A percentile compares a stretch with the other conserved stretches of the same genome.
Evolutionary conservation across 2,888 invertebrate species (phyloP).

Genomic region (Miltochrista miniata): DNA sequence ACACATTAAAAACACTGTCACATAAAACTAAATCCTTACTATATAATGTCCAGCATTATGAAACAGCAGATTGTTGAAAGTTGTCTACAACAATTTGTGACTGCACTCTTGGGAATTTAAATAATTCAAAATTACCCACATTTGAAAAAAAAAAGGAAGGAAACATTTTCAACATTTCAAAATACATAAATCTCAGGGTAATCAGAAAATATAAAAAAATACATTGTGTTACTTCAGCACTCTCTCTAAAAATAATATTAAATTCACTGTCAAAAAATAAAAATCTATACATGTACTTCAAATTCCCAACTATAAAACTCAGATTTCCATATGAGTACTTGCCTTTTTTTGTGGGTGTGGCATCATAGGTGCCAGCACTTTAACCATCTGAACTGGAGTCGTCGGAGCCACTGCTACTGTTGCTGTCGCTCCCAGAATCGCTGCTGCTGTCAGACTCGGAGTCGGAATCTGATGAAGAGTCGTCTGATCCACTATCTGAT

Average conservation of each 20-base stretch:
- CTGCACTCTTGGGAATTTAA: conserved; percentile 14
- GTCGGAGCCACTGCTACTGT: conserved; percentile 56
- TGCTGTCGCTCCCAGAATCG: conserved; percentile 61
- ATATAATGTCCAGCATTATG: conserved; percentile 38
- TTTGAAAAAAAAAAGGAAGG: conserved; percentile 1
- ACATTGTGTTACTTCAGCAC: no score
- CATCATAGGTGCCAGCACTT: conserved; percentile 26
- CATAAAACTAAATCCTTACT: conserved; percentile 28
- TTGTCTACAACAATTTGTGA: conserved; percentile 30
- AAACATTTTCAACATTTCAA: background rate
- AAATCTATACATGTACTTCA: background rate
- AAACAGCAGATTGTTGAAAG: conserved; percentile 31
- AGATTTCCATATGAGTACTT: conserved; percentile 26
- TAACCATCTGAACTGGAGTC: conserved; percentile 49
- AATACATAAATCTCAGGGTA: background rate
- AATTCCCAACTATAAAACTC: background rate
- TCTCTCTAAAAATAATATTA: no score
- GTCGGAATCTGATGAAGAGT: conserved; percentile 57
- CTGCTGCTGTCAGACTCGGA: conserved; percentile 59
- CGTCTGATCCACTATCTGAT: conserved; percentile 60
- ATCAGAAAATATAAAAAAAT: background rate
- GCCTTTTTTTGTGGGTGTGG: conserved; percentile 26
- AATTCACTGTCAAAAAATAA: no score
- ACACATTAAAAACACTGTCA: conserved; percentile 35
- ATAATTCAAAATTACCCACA: conserved; percentile 20